phyloP scores from a whole-genome alignment of 2,113 vertebrate species.

The Neotragus moschatus region DNA sequence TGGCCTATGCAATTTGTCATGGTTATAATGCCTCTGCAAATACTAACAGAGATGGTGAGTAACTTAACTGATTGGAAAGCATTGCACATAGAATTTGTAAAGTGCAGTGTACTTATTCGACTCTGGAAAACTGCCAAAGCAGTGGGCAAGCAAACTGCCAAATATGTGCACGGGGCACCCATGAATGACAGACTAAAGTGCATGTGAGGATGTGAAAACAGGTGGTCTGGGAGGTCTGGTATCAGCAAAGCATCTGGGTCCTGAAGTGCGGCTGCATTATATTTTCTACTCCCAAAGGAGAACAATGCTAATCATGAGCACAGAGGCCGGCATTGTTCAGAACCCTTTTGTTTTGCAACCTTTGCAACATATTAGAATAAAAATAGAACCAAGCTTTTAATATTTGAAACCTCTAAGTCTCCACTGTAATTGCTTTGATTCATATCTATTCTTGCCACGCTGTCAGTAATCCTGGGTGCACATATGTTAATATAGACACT shows the following conservation, averaged over 20 bases:
- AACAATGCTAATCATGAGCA: conserved; percentile 47
- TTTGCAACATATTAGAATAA: neutral
- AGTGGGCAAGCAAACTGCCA: conserved; percentile 68
- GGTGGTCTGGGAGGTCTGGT: conserved; percentile 80
- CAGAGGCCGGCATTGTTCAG: conserved; percentile 40
- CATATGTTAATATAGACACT: neutral
- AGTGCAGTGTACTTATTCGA: neutral
- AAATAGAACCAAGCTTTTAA: neutral
- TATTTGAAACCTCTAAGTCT: conserved; percentile 8
- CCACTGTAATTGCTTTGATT: neutral
- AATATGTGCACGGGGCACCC: conserved; percentile 60
- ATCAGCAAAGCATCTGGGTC: conserved; percentile 80
- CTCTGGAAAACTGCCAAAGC: conserved; percentile 72
- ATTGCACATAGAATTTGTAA: conserved; percentile 25
- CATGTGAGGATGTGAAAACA: conserved; percentile 77
- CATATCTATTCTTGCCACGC: neutral
- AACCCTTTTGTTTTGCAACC: conserved; percentile 30
- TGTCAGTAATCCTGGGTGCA: neutral
- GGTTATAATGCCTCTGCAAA: neutral
- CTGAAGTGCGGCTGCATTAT: conserved; percentile 69
- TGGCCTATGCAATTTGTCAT: neutral
- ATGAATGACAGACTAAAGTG: conserved; percentile 78
- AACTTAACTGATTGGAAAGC: neutral
- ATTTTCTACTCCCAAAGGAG: conserved; percentile 57
- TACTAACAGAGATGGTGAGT: neutral